Evolutionary conservation across 2,113 vertebrate genomes (phyloP).

Genomic region (Scomber colias): DNA sequence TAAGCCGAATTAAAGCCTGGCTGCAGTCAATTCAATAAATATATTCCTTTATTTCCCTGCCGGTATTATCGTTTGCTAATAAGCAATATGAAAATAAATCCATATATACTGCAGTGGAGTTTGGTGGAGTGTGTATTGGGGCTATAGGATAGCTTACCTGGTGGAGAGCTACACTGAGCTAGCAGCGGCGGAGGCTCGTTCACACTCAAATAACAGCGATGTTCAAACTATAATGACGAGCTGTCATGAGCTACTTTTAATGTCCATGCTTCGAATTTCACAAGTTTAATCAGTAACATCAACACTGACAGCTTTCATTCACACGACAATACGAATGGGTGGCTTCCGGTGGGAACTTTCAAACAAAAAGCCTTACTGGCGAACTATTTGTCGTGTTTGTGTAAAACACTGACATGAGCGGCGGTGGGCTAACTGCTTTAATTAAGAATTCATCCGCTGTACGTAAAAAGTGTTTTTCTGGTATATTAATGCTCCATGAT

Average conservation of each 20-base stretch:
- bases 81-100: accelerated
- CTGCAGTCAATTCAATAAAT: too few relatives aligned
- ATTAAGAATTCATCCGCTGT: neutral
- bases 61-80: too few relatives aligned
- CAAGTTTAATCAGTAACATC: neutral
- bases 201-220: neutral
- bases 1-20: neutral
- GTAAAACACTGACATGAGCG: too few relatives aligned
- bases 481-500: neutral
- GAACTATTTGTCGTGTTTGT: neutral
- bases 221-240: neutral
- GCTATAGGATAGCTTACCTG: neutral
- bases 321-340: too few relatives aligned
- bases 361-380: slow-evolving; percentile 16
- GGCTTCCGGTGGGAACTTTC: slow-evolving; percentile 36
- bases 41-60: too few relatives aligned
- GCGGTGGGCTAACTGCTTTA: accelerated
- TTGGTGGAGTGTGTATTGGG: neutral
- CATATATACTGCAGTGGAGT: neutral
- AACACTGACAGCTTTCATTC: neutral
- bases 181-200: neutral
- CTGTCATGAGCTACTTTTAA: slow-evolving; percentile 13
- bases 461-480: accelerated
- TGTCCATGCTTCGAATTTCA: slow-evolving; percentile 3
- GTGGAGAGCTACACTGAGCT: neutral